Base-by-base conservation (phyloP, 2,888 invertebrate genomes). In the Baronia brevicornis region DNA sequence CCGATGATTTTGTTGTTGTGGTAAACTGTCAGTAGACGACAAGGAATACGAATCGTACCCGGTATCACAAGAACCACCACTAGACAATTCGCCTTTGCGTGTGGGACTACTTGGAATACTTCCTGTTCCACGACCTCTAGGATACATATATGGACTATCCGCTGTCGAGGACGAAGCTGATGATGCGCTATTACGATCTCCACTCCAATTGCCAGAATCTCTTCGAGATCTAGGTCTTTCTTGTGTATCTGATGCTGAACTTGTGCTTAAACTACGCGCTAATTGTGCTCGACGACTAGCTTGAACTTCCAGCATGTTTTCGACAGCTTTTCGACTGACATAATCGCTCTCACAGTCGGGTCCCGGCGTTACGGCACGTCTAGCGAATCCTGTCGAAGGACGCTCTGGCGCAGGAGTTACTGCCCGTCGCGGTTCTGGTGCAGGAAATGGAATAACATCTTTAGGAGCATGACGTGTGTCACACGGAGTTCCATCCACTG, bases 161-260 rank as follows among this genome's bases (percentile, higher is more conserved):
- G 94, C 89, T 0, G 96, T 96, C 0, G 95, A 95, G 0, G 95
- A 94, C 0, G 95, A 96, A 11, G 96, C 93, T 0, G 96, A 96
- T 2, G 95, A 96, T 0, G 96, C 96, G 59, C 95, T 96, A 67
- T 96, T 96, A 7, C 97, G 87, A 68, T 97, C 97, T 0, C 97
- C 96, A 44, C 95, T 95, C 95, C 96, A 96, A 62, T 95, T 96
- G 1, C 96, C 96, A 0, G 95, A 95, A 66, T 96, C 96, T 36
- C 96, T 86, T 32, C 93, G 79, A 1, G 72, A 65, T 31, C 93
- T 79, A 0, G 93, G 92, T 37, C 93, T 88, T 36, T 90, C 91
- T 18, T 91, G 87, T 1, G 89, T 90, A 48, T 92, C 93, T 14
- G 88, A 85, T 1, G 86, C 82, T 0, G 90, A 90, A 3, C 92